Conservation (phyloP, 92 coral and sea anemone species). For the Meandrina meandrites region DNA sequence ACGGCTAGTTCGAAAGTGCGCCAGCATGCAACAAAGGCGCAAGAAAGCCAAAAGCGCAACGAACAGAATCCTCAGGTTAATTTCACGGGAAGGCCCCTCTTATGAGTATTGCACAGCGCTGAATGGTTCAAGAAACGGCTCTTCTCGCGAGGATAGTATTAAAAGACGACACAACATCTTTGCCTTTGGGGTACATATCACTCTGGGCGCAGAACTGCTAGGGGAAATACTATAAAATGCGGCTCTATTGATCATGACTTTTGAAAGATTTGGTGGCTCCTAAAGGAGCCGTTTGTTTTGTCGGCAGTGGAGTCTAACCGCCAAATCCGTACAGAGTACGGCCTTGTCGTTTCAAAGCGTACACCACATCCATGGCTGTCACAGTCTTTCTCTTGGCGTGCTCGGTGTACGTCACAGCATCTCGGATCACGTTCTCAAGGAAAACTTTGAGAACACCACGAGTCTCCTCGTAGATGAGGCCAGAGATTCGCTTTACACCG, state of each 20-base stretch:
- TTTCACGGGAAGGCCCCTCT: too few relatives aligned
- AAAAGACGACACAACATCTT: too few relatives aligned
- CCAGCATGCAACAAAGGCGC: too few relatives aligned
- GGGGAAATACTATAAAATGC: too few relatives aligned
- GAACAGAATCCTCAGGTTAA: too few relatives aligned
- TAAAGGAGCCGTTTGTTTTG: constrained; percentile 72
- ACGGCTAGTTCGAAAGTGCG: too few relatives aligned
- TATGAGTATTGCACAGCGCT: too few relatives aligned
- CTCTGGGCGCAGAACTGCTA: too few relatives aligned
- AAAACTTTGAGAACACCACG: constrained; percentile 96
- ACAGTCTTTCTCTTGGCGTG: constrained; percentile 96
- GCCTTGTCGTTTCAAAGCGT: constrained; percentile 91
- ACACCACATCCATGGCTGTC: constrained; percentile 95
- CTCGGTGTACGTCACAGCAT: constrained; percentile 96
- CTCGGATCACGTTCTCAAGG: constrained; percentile 95
- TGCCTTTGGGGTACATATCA: too few relatives aligned
- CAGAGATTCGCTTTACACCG: constrained; percentile 90
- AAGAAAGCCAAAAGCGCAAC: too few relatives aligned
- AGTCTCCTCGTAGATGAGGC: constrained; percentile 80
- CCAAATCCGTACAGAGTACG: constrained; percentile 96
- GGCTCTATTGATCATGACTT: constrained; percentile 37
- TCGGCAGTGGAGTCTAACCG: constrained; percentile 42
- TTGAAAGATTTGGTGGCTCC: constrained; percentile 67
- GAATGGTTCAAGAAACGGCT: too few relatives aligned
- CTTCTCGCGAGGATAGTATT: too few relatives aligned